phyloP scores from a whole-genome alignment of 2,888 invertebrate genomes.

The Lepidocyrtoides sp. region DNA sequence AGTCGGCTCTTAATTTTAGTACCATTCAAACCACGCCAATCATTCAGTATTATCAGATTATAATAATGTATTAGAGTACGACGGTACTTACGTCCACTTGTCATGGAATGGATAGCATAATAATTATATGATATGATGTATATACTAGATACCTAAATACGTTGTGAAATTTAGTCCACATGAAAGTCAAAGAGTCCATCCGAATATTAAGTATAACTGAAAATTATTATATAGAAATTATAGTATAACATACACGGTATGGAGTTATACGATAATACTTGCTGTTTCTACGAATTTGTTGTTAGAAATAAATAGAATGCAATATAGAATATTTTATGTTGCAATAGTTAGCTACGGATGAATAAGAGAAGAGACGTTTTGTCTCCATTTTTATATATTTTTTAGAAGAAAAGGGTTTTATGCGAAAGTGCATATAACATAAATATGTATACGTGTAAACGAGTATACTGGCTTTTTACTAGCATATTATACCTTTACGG shows the following conservation, averaged over 20 bases:
- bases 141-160: neutral
- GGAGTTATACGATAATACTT: neutral
- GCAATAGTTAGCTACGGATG: too few relatives aligned
- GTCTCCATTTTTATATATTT: too few relatives aligned
- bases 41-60: too few relatives aligned
- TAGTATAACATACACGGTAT: neutral
- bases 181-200: slow-evolving; percentile 71
- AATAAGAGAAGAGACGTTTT: too few relatives aligned
- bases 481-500: too few relatives aligned
- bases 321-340: too few relatives aligned
- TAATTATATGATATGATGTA: neutral
- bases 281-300: too few relatives aligned
- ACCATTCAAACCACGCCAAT: slow-evolving; percentile 22
- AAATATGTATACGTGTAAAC: too few relatives aligned
- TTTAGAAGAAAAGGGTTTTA: too few relatives aligned
- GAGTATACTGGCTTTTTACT: too few relatives aligned
- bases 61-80: neutral
- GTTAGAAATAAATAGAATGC: too few relatives aligned
- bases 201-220: slow-evolving; percentile 34
- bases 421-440: too few relatives aligned
- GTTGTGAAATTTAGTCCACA: slow-evolving; percentile 33
- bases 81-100: neutral
- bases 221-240: slow-evolving; percentile 7
- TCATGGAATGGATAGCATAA: neutral
- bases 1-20: neutral